Conservation (phyloP, 2,797 vertebrate genomes). For the Gadopsis bispinosus region DNA sequence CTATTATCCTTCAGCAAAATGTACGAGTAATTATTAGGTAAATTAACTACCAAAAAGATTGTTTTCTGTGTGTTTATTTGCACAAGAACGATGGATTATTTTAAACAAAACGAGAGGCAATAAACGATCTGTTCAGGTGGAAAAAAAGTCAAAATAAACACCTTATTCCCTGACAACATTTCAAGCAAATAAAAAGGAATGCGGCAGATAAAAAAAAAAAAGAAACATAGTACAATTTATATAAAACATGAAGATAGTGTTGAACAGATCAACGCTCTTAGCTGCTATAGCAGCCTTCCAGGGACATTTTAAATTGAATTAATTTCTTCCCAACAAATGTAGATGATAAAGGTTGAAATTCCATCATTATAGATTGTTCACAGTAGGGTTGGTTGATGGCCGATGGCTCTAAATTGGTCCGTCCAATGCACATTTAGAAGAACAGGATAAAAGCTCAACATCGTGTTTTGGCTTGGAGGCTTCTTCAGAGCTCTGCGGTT, state of each 20-base stretch:
- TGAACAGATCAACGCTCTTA: neutral
- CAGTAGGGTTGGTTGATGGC: constrained; percentile 11
- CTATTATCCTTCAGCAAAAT: neutral
- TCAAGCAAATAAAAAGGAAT: neutral
- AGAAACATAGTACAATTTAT: neutral
- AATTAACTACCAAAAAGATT: neutral
- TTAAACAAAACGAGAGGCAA: neutral
- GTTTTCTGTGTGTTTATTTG: neutral
- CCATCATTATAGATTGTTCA: constrained; percentile 23
- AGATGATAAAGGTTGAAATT: constrained; percentile 25
- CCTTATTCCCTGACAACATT: constrained; percentile 11
- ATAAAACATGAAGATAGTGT: neutral
- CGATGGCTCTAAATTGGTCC: constrained; percentile 22
- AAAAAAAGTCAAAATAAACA: constrained; percentile 5
- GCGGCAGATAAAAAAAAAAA: neutral
- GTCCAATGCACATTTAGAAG: constrained; percentile 28
- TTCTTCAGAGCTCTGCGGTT: constrained; percentile 47
- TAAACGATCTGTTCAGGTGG: neutral
- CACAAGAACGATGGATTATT: neutral
- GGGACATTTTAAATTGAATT: constrained; percentile 57
- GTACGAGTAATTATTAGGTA: neutral
- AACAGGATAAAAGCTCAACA: constrained; percentile 32
- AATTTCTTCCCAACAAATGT: constrained; percentile 40
- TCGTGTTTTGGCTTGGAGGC: constrained; percentile 54
- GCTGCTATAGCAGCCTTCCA: neutral